Evolutionary conservation across 2,113 vertebrate genomes (phyloP).

Genomic region (Macrotus californicus): DNA sequence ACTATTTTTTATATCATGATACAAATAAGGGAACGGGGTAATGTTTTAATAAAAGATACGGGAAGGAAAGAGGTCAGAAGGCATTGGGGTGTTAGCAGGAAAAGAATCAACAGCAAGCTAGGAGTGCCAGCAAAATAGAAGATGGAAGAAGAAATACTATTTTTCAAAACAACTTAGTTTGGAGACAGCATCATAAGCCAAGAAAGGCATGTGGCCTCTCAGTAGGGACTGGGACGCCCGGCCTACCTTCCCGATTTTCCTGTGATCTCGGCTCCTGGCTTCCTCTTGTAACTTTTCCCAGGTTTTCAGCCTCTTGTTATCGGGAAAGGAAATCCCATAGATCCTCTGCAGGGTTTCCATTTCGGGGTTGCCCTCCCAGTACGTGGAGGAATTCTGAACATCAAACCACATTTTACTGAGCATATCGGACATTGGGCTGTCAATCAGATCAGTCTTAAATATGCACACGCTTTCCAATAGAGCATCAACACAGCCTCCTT

Average conservation of each 20-base stretch:
- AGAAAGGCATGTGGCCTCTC: accelerated
- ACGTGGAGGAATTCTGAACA: constrained; percentile 80
- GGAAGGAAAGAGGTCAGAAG: not conserved
- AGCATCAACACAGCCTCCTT: not conserved
- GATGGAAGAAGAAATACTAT: not conserved
- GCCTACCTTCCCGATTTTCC: constrained; percentile 82
- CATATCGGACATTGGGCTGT: not conserved
- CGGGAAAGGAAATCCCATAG: constrained; percentile 85
- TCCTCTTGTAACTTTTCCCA: constrained; percentile 84
- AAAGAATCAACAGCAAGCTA: not conserved
- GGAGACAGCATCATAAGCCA: not conserved
- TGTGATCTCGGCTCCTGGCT: constrained; percentile 81
- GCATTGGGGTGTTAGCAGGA: not conserved
- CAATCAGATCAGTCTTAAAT: not conserved
- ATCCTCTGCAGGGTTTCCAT: constrained; percentile 84
- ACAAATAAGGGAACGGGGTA: not conserved
- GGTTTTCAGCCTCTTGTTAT: constrained; percentile 80
- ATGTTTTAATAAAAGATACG: not conserved
- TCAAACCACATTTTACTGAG: not conserved
- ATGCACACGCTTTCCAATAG: not conserved
- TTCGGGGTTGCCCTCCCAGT: constrained; percentile 82
- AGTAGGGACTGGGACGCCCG: accelerated
- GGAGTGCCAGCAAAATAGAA: not conserved
- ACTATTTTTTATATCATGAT: not conserved
- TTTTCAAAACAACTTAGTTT: not conserved